These are phyloP conservation scores for Ellobius talpinus DNA, from an alignment of 2,113 vertebrate species.

Conservation along the genomic window DNA sequence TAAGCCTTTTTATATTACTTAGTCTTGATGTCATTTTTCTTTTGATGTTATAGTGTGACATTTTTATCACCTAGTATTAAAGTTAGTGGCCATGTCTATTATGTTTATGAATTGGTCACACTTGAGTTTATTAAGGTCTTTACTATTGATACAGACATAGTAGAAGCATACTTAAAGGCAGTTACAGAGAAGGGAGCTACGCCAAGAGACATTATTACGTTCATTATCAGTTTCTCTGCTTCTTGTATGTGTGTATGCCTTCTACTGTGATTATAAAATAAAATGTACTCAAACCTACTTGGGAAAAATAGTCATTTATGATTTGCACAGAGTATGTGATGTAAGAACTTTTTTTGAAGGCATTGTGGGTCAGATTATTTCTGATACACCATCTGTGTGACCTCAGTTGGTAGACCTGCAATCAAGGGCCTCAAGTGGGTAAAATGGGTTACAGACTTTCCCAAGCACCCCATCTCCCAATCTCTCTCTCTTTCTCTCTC, in stretches of 20 bases:
- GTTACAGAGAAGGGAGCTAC: neutral
- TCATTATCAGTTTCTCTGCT: neutral
- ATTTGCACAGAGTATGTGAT: neutral
- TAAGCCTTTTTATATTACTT: slow-evolving; percentile 5
- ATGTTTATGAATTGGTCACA: neutral
- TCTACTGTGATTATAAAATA: neutral
- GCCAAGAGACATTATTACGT: neutral
- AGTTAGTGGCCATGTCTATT: neutral
- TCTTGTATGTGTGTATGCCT: neutral
- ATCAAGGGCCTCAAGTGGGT: neutral
- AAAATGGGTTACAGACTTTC: neutral
- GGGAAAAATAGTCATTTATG: neutral
- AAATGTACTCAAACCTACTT: neutral
- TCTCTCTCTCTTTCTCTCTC: neutral
- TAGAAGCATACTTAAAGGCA: neutral
- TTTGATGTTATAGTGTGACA: neutral
- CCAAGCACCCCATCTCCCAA: neutral
- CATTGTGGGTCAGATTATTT: neutral
- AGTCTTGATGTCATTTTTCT: neutral
- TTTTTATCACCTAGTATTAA: slow-evolving; percentile 18
- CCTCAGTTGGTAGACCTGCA: neutral
- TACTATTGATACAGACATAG: neutral
- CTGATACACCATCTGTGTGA: neutral
- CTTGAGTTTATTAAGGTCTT: neutral
- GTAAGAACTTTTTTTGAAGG: neutral